Evolutionary conservation across 2,113 vertebrate species (phyloP), one percentile per base, ranked within the genome.

Genomic region (Ammodramus savannarum): DNA sequence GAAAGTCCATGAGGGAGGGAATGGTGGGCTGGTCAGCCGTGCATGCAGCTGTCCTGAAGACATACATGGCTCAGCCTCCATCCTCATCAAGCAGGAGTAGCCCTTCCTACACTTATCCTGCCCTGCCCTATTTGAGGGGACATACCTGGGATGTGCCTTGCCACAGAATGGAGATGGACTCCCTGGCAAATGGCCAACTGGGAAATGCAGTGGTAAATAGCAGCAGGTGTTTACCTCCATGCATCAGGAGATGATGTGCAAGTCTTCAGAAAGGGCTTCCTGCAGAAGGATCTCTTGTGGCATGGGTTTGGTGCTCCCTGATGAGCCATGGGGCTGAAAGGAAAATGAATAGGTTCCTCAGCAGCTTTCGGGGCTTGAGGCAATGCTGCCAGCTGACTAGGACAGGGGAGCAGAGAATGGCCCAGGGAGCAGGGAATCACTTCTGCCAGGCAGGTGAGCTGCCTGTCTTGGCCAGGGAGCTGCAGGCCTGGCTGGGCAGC

Each of bases 1-100:
- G 25, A 29, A 71, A 87, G 25, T 21, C 27, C 52, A 6, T 1
- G 4, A 68, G 25, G 7, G 13, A 72, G 13, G 27, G 18, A 67
- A 38, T 6, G 8, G 18, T 4, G 0, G 9, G 1, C 6, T 0
- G 0, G 34, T 3, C 23, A 85, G 38, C 32, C 49, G 23, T 34
- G 31, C 25, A n/a, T 67, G 34, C 43, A 57, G 46, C 38, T 65
- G 19, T 65, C 51, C 44, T 69, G 29, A 54, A 72, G 16, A 58
- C 16, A 44, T 7, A 13, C 2, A 9, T 15, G 2, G 52, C 39
- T 93, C 59, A 79, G 10, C 10, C 19, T 75, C 32, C 20, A 61
- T 21, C 19, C 17, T 39, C 13, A 22, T 59, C 16, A 43, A 38
- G 36, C 39, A 89, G 44, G 8, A 81, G 7, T 6, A 58, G 32